Conservation (phyloP, 1,140 invertebrate species). For the Calycopis cecrops region DNA sequence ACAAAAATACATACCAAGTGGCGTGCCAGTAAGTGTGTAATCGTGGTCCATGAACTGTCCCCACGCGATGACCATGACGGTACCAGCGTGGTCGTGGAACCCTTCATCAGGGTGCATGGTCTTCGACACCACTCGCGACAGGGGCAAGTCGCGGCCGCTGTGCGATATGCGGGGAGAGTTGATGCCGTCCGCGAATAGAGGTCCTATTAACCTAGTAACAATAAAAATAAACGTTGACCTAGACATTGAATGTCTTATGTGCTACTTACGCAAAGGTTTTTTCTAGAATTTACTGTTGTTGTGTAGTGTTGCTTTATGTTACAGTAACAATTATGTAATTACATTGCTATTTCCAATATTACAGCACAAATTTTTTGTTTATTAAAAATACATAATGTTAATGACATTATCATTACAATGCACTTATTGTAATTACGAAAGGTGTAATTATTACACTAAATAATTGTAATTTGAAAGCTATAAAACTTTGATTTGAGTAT, state of each 20-base stretch:
- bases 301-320: too few species aligned
- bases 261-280: too few species aligned
- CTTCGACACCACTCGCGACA: constrained; percentile 88
- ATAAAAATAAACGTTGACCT: not conserved
- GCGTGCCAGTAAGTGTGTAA: constrained; percentile 91
- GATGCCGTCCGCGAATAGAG: constrained; percentile 87
- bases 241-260: not conserved
- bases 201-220: constrained; percentile 80
- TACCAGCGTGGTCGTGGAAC: constrained; percentile 94
- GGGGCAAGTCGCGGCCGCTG: constrained; percentile 84
- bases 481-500: too few species aligned
- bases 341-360: too few species aligned
- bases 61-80: constrained; percentile 95
- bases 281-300: too few species aligned
- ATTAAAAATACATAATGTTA: too few species aligned
- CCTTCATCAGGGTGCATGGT: constrained; percentile 94
- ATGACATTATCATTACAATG: too few species aligned
- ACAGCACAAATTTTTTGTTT: too few species aligned
- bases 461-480: too few species aligned
- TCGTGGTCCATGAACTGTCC: constrained; percentile 97
- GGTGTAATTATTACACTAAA: too few species aligned
- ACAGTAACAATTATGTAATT: too few species aligned
- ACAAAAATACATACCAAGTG: constrained; percentile 78
- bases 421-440: too few species aligned
- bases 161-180: constrained; percentile 86